phyloP scores from a whole-genome alignment of 2,888 invertebrate species.

The Cotesia congregata region DNA sequence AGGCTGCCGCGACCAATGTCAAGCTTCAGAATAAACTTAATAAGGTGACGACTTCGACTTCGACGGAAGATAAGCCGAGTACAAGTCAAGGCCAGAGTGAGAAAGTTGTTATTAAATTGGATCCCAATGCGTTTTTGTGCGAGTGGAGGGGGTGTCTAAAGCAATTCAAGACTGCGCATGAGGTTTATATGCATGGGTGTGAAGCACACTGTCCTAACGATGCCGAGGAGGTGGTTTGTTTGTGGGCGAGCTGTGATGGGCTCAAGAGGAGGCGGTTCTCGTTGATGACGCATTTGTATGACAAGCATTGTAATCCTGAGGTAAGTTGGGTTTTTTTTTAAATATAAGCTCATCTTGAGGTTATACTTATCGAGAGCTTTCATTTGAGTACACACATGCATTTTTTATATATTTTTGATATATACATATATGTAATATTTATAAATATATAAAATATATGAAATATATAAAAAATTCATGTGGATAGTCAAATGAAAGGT shows the following conservation, averaged over 20 bases:
- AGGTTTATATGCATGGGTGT: constrained; percentile 91
- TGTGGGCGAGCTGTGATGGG: constrained; percentile 93
- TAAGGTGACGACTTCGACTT: constrained; percentile 61
- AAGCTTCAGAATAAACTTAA: constrained; percentile 52
- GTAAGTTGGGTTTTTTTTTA: constrained; percentile 69
- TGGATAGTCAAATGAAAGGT: too few relatives aligned
- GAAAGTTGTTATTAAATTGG: constrained; percentile 67
- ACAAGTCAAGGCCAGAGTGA: constrained; percentile 54
- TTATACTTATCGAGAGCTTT: too few relatives aligned
- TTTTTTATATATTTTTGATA: too few relatives aligned
- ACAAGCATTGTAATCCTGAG: constrained; percentile 91
- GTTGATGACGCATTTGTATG: constrained; percentile 95
- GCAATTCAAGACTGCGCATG: constrained; percentile 81
- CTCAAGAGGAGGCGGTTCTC: constrained; percentile 93
- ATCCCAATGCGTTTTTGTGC: constrained; percentile 75
- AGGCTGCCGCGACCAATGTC: constrained; percentile 69
- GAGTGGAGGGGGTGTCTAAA: constrained; percentile 94
- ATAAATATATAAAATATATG: too few relatives aligned
- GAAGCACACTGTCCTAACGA: constrained; percentile 84
- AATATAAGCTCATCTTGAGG: too few relatives aligned
- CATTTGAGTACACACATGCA: too few relatives aligned
- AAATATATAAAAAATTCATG: too few relatives aligned
- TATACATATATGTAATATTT: too few relatives aligned
- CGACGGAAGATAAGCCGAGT: constrained; percentile 58
- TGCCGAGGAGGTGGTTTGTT: constrained; percentile 84